Base-by-base conservation (phyloP, 2,888 invertebrate species). In the Lasius fuliginosus region DNA sequence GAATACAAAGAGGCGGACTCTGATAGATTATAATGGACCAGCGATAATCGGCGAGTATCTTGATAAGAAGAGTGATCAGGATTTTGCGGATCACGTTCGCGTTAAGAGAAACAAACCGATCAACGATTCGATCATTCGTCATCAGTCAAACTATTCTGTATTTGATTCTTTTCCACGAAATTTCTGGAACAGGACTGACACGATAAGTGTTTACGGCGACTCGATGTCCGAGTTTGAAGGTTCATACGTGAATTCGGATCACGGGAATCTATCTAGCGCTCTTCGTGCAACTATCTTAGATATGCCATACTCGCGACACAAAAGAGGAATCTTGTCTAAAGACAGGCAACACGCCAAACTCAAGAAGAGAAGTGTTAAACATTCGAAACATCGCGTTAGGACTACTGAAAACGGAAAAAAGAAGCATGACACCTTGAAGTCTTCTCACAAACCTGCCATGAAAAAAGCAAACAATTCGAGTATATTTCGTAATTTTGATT, bases 111-210 rank as follows among this genome's bases (percentile, higher is more conserved):
- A 23, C 30, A 68, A 42, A 53, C 18, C 40, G 30, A 60, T 27
- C 12, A 53, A 62, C 1, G 73, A 58, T n/a, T 64, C 86, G 1
- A 62, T 68, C 12, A 15, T 11, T 11, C 15, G 58, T 30, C 83
- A 75, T 23, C 82, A 65, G 49, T 36, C 58, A 2, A 58, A 67
- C 30, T 83, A 82, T 33, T 42, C 76, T 12, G 64, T 86, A 8
- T 58, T 79, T 2, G 68, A 89, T 27, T 89, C 84, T 33, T 79
- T 87, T 36, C 83, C 87, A 1, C 83, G 8, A 40, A 71, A 64
- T 40, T 71, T 6, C 12, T 12, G 18, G 30, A 12, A 2, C 12
- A 42, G 5, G 3, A 42, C 5, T 3, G 6, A 58, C 11, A 23
- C 9, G 11, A 46, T 15, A 6, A 15, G 12, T 23, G 18, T 12